Percentiles rank a stretch among this genome's conserved stretches.
phyloP scores from a whole-genome alignment of 2,888 invertebrate species.

The Himalopsyche japonica region DNA sequence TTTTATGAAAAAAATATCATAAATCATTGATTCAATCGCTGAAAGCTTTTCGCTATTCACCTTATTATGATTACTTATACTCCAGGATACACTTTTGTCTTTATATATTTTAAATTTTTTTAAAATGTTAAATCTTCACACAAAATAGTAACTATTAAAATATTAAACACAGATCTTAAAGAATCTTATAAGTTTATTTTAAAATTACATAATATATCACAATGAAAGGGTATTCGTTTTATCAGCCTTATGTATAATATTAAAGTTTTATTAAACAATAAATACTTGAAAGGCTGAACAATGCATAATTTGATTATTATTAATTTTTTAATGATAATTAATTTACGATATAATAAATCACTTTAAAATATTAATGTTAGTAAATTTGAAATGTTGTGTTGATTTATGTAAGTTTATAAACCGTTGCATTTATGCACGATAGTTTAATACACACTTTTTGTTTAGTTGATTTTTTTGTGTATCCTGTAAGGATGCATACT shows the following conservation, averaged over 20 bases:
- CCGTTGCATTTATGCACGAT: neutral
- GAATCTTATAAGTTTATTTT: neutral
- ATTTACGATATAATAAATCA: neutral
- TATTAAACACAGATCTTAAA: neutral
- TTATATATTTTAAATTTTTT: no score
- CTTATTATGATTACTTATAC: neutral
- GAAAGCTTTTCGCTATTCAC: neutral
- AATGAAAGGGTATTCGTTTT: slow-evolving; percentile 27
- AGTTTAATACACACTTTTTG: neutral
- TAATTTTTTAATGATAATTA: neutral
- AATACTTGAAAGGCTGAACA: neutral
- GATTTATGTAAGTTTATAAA: neutral
- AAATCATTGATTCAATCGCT: neutral
- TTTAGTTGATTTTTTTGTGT: neutral
- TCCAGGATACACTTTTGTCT: no score
- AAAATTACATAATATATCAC: slow-evolving; percentile 33
- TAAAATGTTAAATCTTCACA: neutral
- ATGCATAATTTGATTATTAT: neutral
- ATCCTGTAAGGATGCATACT: neutral
- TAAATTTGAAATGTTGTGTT: neutral
- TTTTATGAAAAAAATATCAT: neutral
- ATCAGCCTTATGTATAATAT: neutral
- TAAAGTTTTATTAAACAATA: neutral
- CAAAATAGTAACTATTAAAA: neutral
- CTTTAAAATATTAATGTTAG: neutral